phyloP scores from a whole-genome alignment of 1,140 invertebrate genomes.

The Archivesica marissinica region DNA sequence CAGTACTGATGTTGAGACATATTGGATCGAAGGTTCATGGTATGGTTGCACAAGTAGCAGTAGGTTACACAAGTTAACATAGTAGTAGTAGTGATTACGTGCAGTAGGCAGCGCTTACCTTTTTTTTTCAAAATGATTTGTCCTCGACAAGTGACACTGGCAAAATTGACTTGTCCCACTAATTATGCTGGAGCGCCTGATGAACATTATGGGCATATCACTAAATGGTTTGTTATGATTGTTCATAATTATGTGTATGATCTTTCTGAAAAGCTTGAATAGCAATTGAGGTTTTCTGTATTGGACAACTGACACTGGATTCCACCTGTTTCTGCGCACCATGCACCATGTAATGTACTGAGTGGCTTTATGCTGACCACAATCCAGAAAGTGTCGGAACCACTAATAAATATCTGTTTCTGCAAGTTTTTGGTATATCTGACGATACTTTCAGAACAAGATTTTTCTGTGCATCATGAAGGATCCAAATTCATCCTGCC shows the following conservation, averaged over 20 bases:
- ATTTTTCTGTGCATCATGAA: too few relatives aligned
- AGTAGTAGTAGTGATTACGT: not conserved
- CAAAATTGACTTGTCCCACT: not conserved
- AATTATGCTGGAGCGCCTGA: not conserved
- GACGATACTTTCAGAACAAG: too few relatives aligned
- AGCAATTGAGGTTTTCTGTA: not conserved
- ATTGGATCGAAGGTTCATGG: conserved; percentile 2
- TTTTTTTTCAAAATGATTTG: not conserved
- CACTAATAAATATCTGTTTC: too few relatives aligned
- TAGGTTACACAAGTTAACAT: not conserved
- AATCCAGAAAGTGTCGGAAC: too few relatives aligned
- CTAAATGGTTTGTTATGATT: not conserved
- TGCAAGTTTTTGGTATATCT: too few relatives aligned
- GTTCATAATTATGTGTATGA: not conserved
- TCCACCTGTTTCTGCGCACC: too few relatives aligned
- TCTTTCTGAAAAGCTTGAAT: not conserved
- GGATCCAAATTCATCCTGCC: too few relatives aligned
- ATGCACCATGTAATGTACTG: too few relatives aligned
- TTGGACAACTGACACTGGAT: not conserved
- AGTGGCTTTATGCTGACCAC: too few relatives aligned
- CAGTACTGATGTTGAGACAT: conserved; percentile 1
- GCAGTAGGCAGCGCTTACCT: not conserved
- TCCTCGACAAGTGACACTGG: not conserved
- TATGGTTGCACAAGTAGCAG: not conserved
- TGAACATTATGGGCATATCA: not conserved